Base-by-base conservation (phyloP, 2,113 vertebrate genomes). In the Pampusana beccarii region DNA sequence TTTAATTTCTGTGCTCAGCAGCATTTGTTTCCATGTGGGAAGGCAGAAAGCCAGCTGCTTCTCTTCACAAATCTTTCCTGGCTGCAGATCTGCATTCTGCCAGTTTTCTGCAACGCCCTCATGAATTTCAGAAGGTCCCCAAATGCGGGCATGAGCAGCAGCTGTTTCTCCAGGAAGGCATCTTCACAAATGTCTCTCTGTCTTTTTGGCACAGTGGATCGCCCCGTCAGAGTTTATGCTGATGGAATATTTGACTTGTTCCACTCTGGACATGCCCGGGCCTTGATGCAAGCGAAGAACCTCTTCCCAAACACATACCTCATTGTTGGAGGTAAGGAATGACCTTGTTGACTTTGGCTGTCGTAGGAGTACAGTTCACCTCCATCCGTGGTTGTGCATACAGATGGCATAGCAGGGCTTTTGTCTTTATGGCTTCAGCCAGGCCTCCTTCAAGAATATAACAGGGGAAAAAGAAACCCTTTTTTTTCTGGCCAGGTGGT, bases 221-320 rank as follows among this genome's bases (percentile, higher is more conserved):
- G 99, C 69, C 99, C 99, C 0, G 99, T 99, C 95, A 98, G 99
- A 86, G 99, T 99, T 85, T 99, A 99, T 62, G 99, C 99, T 1
- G 99, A 99, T 90, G 99, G 99, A 51, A 99, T 99, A 98, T 99
- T 99, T 97, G 99, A 99, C 71, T 98, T 99, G 95, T 99, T 99
- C 96, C 99, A 99, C 96, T 99, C 99, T 20, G 99, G 99, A 93
- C 99, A 99, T 20, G 99, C 99, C 95, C 98, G 99, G 75, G 99
- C 99, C 48, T 98, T 99, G 93, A 99, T 99, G 99, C 99, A 99
- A 97, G 99, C 99, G 0, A 99, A 99, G 98, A 98, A 99, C 95
- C 99, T 99, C 93, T 99, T 99, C 95, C 99, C 99, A 82, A 99
- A 99, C 93, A 99, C 99, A 26, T 99, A 99, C 96, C 99, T 99